Evolutionary conservation across 2,888 invertebrate species (phyloP).

Genomic region (Eilema griseolum): DNA sequence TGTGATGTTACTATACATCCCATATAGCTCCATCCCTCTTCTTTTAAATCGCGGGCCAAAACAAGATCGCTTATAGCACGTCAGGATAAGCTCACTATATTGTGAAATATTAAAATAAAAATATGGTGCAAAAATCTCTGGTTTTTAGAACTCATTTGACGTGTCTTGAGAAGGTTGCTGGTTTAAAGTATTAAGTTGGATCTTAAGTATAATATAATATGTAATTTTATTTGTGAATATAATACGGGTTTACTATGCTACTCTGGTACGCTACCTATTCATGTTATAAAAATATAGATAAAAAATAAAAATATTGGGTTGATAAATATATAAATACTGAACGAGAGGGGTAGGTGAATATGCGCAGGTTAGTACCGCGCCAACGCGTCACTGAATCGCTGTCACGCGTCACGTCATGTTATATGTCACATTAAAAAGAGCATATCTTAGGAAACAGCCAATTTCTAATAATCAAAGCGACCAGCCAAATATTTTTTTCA

Average conservation of each 20-base stretch:
- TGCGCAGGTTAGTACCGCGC: slow-evolving; percentile 13
- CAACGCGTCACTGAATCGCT: slow-evolving; percentile 3
- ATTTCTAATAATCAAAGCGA: slow-evolving; percentile 77
- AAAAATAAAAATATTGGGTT: slow-evolving; percentile 14
- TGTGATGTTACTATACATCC: too few species aligned
- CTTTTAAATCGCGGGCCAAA: too few species aligned
- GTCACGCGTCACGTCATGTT: slow-evolving; percentile 34
- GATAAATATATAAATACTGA: slow-evolving; percentile 23
- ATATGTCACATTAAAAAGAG: slow-evolving; percentile 68
- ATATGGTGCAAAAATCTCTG: slow-evolving; percentile 1
- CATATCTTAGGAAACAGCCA: slow-evolving; percentile 76
- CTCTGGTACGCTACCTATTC: slow-evolving; percentile 45
- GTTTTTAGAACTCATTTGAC: neutral
- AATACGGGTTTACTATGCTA: slow-evolving; percentile 44
- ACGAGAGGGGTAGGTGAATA: slow-evolving; percentile 22
- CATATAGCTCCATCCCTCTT: too few species aligned
- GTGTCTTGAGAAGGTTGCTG: neutral
- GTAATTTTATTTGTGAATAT: slow-evolving; percentile 13
- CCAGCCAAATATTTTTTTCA: slow-evolving; percentile 79
- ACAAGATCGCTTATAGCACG: too few species aligned
- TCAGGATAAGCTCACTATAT: neutral
- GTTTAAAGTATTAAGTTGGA: too few species aligned
- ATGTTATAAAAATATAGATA: slow-evolving; percentile 29
- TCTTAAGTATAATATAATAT: neutral
- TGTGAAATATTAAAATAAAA: slow-evolving; percentile 7